These are phyloP conservation scores for Centropyge bicolor DNA, from an alignment of 2,797 vertebrate genomes.

Conservation along the genomic window DNA sequence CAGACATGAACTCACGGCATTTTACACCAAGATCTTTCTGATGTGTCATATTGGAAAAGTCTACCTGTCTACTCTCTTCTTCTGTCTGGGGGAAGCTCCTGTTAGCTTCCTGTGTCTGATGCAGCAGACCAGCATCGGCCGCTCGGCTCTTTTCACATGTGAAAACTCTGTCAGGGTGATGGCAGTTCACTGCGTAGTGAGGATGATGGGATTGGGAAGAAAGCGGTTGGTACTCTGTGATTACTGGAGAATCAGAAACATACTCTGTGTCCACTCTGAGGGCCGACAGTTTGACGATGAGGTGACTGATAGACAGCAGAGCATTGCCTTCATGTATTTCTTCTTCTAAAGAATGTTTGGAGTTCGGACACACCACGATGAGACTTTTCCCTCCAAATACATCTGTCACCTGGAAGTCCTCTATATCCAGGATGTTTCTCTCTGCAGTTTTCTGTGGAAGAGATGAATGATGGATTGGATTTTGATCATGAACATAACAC, in stretches of 20 bases:
- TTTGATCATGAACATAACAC: not conserved
- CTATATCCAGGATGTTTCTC: slow-evolving; percentile 55
- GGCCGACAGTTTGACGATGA: not conserved
- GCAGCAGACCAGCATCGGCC: slow-evolving; percentile 2
- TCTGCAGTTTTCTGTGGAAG: slow-evolving; percentile 41
- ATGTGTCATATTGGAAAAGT: rapidly evolving
- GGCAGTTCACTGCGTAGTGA: slow-evolving; percentile 7
- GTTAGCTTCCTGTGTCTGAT: not conserved
- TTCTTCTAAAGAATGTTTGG: not conserved
- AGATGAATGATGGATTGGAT: not conserved
- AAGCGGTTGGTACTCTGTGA: not conserved
- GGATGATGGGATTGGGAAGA: not conserved
- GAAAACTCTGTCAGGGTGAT: not conserved
- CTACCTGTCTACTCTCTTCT: not conserved
- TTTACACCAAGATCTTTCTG: not conserved
- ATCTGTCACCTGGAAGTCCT: slow-evolving; percentile 52
- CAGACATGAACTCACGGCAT: not conserved
- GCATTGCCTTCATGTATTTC: not conserved
- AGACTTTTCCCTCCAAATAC: slow-evolving; percentile 39
- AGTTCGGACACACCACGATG: not conserved
- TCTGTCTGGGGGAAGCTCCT: slow-evolving; percentile 1
- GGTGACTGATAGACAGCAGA: not conserved
- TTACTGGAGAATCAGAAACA: rapidly evolving
- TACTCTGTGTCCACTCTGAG: slow-evolving; percentile 7
- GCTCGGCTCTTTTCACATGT: not conserved